These are phyloP conservation scores for Myiozetetes cayanensis DNA, from an alignment of 2,113 vertebrate species.

Conservation along the genomic window DNA sequence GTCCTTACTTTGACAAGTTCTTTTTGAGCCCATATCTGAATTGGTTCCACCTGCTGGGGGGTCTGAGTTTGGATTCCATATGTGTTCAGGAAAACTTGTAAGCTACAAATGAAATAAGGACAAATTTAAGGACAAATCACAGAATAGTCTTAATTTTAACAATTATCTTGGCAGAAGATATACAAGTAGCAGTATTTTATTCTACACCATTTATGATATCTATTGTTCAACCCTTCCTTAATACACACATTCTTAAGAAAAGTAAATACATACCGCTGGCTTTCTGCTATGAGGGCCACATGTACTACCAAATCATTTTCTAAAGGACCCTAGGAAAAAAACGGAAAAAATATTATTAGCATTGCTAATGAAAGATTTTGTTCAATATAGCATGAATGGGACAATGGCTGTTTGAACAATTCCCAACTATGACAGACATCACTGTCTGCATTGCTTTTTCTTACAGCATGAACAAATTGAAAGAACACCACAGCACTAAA, in stretches of 20 bases:
- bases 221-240: neutral
- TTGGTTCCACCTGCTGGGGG: conserved; percentile 96
- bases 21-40: conserved; percentile 98
- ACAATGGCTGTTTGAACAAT: neutral
- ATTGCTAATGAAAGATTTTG: neutral
- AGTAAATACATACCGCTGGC: conserved; percentile 86
- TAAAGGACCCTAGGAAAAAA: conserved; percentile 85
- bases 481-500: neutral
- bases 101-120: conserved; percentile 66
- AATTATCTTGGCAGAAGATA: neutral
- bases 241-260: neutral
- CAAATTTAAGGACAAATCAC: neutral
- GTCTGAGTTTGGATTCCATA: conserved; percentile 98
- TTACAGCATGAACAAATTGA: neutral
- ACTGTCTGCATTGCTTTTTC: neutral
- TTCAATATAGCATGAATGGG: neutral
- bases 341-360: neutral
- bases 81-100: conserved; percentile 98
- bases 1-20: conserved; percentile 93
- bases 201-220: neutral
- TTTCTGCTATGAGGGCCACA: conserved; percentile 93
- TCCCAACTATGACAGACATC: neutral
- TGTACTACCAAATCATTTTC: conserved; percentile 95
- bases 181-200: neutral
- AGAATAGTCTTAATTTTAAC: neutral